phyloP scores from a whole-genome alignment of 1,140 invertebrate genomes.

The Drosophila rufa region DNA sequence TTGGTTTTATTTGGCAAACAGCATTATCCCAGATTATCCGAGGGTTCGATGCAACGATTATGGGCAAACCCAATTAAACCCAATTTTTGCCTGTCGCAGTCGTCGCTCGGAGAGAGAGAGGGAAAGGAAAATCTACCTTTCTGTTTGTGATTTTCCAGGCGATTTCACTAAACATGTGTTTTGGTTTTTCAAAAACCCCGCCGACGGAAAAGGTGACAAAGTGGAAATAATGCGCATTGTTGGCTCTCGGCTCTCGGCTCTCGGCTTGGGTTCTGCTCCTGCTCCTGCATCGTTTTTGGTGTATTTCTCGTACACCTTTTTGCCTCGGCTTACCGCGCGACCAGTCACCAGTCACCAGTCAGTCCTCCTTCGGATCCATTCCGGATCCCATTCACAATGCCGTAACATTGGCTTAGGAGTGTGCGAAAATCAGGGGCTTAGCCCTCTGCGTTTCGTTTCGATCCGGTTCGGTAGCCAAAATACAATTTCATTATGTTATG shows the following conservation, averaged over 20 bases:
- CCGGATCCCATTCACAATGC: slow-evolving; percentile 63
- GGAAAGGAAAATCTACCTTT: background rate
- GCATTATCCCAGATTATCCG: slow-evolving; percentile 82
- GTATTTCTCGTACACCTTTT: slow-evolving; percentile 52
- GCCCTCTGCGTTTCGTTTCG: slow-evolving; percentile 37
- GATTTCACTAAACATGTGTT: slow-evolving; percentile 82
- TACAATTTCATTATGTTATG: slow-evolving; percentile 80
- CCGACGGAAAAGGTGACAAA: slow-evolving; percentile 76
- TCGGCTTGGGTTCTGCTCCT: slow-evolving; percentile 18
- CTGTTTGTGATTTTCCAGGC: slow-evolving; percentile 76
- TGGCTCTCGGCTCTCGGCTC: slow-evolving; percentile 44
- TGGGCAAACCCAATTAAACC: slow-evolving; percentile 83
- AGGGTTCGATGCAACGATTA: slow-evolving; percentile 84
- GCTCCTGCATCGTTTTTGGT: slow-evolving; percentile 2
- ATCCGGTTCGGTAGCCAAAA: slow-evolving; percentile 52
- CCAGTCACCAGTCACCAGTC: slow-evolving; percentile 22
- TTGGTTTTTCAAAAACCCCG: slow-evolving; percentile 80
- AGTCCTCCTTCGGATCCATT: slow-evolving; percentile 19
- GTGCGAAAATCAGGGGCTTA: slow-evolving; percentile 78
- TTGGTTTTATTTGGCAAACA: slow-evolving; percentile 83
- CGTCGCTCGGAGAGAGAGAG: slow-evolving; percentile 2
- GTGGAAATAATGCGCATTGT: slow-evolving; percentile 83
- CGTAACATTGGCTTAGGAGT: slow-evolving; percentile 82
- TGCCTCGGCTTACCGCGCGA: slow-evolving; percentile 56
- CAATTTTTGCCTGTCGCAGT: slow-evolving; percentile 52